These are phyloP conservation scores for Gadus macrocephalus DNA, from an alignment of 2,113 vertebrate species.

Conservation along the genomic window DNA sequence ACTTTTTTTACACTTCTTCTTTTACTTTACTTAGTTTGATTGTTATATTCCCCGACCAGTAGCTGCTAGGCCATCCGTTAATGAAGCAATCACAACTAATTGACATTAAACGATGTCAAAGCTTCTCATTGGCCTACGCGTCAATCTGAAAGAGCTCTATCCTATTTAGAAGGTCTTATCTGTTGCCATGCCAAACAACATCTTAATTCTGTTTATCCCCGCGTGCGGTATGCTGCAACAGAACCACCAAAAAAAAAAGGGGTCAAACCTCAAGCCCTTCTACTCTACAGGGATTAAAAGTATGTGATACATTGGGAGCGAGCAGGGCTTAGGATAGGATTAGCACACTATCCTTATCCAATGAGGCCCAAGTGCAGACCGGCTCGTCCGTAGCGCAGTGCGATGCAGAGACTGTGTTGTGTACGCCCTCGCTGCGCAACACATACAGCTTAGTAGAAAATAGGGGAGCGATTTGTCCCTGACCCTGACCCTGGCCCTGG, in stretches of 20 bases:
- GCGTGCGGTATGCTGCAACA: conserved; percentile 17
- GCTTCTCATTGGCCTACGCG: too few relatives aligned
- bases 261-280: conserved; percentile 54
- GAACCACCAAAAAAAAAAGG: conserved; percentile 36
- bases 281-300: conserved; percentile 52
- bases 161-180: background rate
- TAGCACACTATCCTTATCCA: conserved; percentile 49
- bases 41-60: too few relatives aligned
- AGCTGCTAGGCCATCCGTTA: too few relatives aligned
- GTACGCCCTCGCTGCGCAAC: conserved; percentile 7
- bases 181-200: conserved; percentile 26
- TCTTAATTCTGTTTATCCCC: conserved; percentile 40
- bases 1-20: too few relatives aligned
- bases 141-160: too few relatives aligned
- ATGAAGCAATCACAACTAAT: too few relatives aligned
- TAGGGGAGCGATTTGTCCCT: too few relatives aligned
- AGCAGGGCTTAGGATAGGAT: conserved; percentile 60
- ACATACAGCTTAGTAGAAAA: too few relatives aligned
- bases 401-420: conserved; percentile 24
- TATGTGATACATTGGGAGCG: conserved; percentile 61
- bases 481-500: too few relatives aligned
- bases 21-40: too few relatives aligned
- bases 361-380: conserved; percentile 27
- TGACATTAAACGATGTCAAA: too few relatives aligned
- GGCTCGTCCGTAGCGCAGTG: background rate